Percentiles rank a stretch among this genome's conserved stretches.
phyloP scores from a whole-genome alignment of 2,113 vertebrate species.

The Prionailurus bengalensis region DNA sequence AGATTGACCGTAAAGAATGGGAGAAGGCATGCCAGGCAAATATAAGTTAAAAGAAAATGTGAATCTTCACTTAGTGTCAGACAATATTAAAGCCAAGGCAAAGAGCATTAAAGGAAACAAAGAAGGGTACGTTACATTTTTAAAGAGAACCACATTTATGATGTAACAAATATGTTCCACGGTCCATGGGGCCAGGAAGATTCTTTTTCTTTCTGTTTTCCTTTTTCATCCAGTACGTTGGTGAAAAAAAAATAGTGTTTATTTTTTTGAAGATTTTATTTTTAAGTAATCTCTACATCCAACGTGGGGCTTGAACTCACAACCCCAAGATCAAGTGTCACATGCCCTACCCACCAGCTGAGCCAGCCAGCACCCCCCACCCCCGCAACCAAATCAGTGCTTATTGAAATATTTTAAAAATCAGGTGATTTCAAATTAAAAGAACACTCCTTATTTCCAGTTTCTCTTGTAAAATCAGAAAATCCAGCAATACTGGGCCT shows the following conservation, averaged over 20 bases:
- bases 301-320: neutral
- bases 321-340: neutral
- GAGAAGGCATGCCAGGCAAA: neutral
- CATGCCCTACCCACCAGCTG: neutral
- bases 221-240: neutral
- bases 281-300: neutral
- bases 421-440: neutral
- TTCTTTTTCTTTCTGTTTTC: neutral
- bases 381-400: neutral
- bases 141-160: neutral
- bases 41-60: neutral
- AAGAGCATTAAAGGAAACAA: neutral
- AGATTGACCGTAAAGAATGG: neutral
- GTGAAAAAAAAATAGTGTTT: neutral
- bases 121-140: neutral
- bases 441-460: neutral
- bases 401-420: neutral
- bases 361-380: neutral
- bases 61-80: neutral
- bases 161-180: neutral
- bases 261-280: neutral
- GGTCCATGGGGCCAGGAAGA: neutral
- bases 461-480: conserved; percentile 49
- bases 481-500: neutral
- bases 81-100: neutral